Percentiles rank a stretch among this genome's conserved stretches.
These are phyloP conservation scores for Agonopterix subpropinquella DNA, from an alignment of 2,888 invertebrate genomes.

Conservation along the genomic window DNA sequence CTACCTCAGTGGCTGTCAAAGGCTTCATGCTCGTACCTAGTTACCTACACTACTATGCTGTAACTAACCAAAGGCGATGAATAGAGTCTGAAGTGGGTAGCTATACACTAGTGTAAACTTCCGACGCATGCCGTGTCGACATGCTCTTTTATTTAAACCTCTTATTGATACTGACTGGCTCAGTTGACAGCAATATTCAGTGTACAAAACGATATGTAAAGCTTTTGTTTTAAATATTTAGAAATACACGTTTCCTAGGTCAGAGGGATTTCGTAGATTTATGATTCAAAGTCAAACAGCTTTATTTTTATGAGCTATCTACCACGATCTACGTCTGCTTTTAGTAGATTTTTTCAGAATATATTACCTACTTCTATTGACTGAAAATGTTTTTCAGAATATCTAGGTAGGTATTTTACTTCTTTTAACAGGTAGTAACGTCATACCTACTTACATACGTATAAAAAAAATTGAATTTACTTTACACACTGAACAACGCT, in stretches of 20 bases:
- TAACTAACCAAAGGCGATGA: slow-evolving; percentile 23
- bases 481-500: too few species aligned
- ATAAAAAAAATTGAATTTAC: too few species aligned
- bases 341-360: too few species aligned
- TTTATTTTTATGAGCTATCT: neutral
- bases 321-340: too few species aligned
- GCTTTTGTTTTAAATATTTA: too few species aligned
- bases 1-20: slow-evolving; percentile 53
- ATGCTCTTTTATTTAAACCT: neutral
- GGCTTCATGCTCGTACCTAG: slow-evolving; percentile 40
- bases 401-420: too few species aligned
- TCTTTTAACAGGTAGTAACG: too few species aligned
- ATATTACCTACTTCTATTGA: too few species aligned
- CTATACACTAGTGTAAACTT: slow-evolving; percentile 40
- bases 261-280: neutral
- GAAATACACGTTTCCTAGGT: neutral
- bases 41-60: neutral
- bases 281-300: neutral
- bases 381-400: too few species aligned
- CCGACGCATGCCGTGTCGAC: slow-evolving; percentile 31
- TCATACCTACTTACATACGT: too few species aligned
- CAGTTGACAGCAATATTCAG: neutral
- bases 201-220: too few species aligned
- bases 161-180: too few species aligned
- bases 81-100: slow-evolving; percentile 65